These are phyloP conservation scores for Gephyroberyx darwinii DNA, from an alignment of 2,797 vertebrate genomes.

Conservation along the genomic window DNA sequence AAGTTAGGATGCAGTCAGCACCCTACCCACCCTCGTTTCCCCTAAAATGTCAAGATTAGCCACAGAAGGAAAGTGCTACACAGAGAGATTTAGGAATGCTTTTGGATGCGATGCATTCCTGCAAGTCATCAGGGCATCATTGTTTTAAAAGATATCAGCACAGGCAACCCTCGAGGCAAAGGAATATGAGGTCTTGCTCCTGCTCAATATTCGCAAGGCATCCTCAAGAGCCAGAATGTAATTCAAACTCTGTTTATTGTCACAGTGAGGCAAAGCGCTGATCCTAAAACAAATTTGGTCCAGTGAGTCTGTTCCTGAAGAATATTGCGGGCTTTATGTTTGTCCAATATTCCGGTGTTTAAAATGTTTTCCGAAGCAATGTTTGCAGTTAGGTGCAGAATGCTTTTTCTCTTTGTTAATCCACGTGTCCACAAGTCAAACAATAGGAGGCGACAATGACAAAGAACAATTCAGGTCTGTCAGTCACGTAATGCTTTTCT, in stretches of 20 bases:
- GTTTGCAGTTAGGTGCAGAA: slow-evolving; percentile 5
- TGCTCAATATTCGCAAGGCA: slow-evolving; percentile 22
- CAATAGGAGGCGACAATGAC: not conserved
- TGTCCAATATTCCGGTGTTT: slow-evolving; percentile 5
- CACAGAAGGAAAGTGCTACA: slow-evolving; percentile 13
- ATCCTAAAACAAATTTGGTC: slow-evolving; percentile 25
- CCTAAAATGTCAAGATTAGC: slow-evolving; percentile 13
- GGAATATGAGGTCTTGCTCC: not conserved
- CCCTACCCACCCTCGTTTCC: not conserved
- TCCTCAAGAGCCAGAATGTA: not conserved
- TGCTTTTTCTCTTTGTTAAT: not conserved
- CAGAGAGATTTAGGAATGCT: slow-evolving; percentile 13
- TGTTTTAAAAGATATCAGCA: not conserved
- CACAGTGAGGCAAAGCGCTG: slow-evolving; percentile 13
- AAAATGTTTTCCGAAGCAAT: not conserved
- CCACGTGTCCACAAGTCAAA: not conserved
- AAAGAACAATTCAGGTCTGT: not conserved
- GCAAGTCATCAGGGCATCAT: slow-evolving; percentile 4
- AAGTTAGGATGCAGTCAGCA: not conserved
- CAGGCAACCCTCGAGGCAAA: slow-evolving; percentile 9
- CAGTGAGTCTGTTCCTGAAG: not conserved
- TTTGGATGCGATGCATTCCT: not conserved
- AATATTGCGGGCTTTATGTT: slow-evolving; percentile 1
- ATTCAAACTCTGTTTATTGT: slow-evolving; percentile 34
- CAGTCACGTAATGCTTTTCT: not conserved